Evolutionary conservation across 2,113 vertebrate genomes (phyloP).

Genomic region (Collichthys lucidus): DNA sequence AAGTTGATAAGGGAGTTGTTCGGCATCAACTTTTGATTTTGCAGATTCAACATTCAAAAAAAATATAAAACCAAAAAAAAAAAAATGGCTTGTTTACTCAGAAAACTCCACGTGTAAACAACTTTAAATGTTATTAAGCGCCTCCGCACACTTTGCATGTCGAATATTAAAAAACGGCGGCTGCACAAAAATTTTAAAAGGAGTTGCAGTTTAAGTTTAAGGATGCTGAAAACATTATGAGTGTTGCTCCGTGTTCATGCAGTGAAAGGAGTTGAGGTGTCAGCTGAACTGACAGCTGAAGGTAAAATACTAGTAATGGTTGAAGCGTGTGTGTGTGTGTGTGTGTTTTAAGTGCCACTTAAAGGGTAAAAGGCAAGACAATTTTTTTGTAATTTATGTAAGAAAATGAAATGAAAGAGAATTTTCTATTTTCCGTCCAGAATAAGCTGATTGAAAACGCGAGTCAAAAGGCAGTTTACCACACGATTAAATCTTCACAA

Average conservation of each 20-base stretch:
- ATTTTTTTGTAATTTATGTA: slow-evolving; percentile 2
- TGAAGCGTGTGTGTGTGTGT: not conserved
- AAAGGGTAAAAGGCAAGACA: slow-evolving; percentile 1
- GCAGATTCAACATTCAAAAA: no score
- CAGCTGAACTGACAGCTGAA: slow-evolving; percentile 24
- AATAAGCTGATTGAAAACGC: slow-evolving; percentile 38
- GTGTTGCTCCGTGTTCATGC: not conserved
- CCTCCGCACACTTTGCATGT: not conserved
- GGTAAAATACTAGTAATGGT: not conserved
- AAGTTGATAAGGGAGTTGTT: no score
- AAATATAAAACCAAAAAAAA: no score
- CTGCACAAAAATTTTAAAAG: not conserved
- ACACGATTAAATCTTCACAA: slow-evolving; percentile 51
- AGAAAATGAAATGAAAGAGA: slow-evolving; percentile 4
- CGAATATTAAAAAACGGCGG: not conserved
- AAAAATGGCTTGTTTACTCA: not conserved
- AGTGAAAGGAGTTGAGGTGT: not conserved
- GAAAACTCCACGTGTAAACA: not conserved
- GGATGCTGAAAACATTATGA: not conserved
- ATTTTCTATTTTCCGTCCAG: slow-evolving; percentile 7
- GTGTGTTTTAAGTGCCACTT: slow-evolving; percentile 20
- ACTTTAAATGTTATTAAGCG: not conserved
- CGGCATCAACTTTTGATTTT: no score
- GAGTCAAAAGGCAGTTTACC: slow-evolving; percentile 29
- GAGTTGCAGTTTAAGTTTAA: not conserved